Evolutionary conservation across 2,888 invertebrate genomes (phyloP).

Genomic region (Timema cristinae): DNA sequence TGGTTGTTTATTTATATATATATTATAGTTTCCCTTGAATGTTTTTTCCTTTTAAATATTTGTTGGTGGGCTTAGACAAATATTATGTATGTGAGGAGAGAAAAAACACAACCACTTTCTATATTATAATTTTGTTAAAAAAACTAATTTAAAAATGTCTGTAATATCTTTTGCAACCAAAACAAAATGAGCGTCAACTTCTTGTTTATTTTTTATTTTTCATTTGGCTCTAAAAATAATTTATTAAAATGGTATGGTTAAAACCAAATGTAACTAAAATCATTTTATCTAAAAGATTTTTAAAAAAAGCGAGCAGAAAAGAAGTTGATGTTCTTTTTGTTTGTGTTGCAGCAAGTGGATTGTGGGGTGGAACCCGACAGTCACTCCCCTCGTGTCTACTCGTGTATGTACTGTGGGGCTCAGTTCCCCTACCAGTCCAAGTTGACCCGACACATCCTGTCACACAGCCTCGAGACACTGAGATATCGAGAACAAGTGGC

Average conservation of each 20-base stretch:
- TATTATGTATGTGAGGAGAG: no score
- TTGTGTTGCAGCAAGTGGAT: constrained; percentile 89
- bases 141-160: neutral
- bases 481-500: constrained; percentile 75
- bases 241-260: constrained; percentile 10
- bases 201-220: constrained; percentile 50
- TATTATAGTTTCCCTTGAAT: constrained; percentile 23
- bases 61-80: no score
- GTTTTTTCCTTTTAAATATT: constrained; percentile 18
- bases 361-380: constrained; percentile 56
- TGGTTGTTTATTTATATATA: constrained; percentile 59
- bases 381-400: constrained; percentile 58
- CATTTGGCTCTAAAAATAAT: constrained; percentile 11
- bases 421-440: constrained; percentile 88
- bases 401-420: constrained; percentile 87
- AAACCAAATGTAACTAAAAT: constrained; percentile 14
- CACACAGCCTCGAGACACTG: constrained; percentile 82
- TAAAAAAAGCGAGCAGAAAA: constrained; percentile 51
- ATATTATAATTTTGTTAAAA: no score
- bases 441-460: constrained; percentile 82
- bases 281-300: constrained; percentile 19
- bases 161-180: constrained; percentile 45
- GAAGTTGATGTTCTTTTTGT: constrained; percentile 87
- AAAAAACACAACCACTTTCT: no score
- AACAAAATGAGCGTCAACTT: constrained; percentile 89